Base-by-base conservation (phyloP, 2,888 invertebrate genomes). In the Tiliacea aurago region DNA sequence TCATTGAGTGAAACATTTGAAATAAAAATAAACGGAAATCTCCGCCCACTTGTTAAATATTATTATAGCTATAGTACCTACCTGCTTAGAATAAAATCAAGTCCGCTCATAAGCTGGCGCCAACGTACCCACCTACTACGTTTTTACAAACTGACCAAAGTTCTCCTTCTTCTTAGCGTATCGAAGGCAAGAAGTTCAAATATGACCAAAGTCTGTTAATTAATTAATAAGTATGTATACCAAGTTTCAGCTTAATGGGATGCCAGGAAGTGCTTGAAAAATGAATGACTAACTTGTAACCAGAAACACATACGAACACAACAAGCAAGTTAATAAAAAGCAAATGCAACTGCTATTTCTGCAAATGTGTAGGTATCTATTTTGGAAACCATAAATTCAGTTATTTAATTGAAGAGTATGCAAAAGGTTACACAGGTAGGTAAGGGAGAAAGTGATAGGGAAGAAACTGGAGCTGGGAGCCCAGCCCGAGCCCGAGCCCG, bases 21-120 rank as follows among this genome's bases (percentile, higher is more conserved):
- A 51, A 58, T 51, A n/a, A 47, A 73, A 45, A 15, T 18, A 49
- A 37, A 56, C 59, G 72, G 49, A 65, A 67, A 67, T 70, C 33
- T 53, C 47, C 78, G 28, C 78, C 84, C 66, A 84, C 78, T 69
- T 69, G 49, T 59, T 55, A 70, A 76, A 55, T 70, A 56, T 53
- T 45, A 67, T 9, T n/a, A 15, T 20, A 43, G 18, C 11, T 13
- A 10, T 45, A 43, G 1, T 62, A 64, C n/a, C n/a, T 18, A 33
- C 13, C 15, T 43, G n/a, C n/a, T n/a, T 49, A 58, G 20, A 72
- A 55, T 47, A 61, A 62, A 55, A 61, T 58, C 4, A 13, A 56
- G 41, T 49, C 56, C 20, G 15, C 41, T 63, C 63, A 43, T 43
- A 51, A 47, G 59, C 63, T 77, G 84, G 80, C 83, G 80, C 84